Percentiles rank a stretch among this genome's conserved stretches.
Conservation (phyloP, 2,113 vertebrate genomes). For the Lipotes vexillifer region DNA sequence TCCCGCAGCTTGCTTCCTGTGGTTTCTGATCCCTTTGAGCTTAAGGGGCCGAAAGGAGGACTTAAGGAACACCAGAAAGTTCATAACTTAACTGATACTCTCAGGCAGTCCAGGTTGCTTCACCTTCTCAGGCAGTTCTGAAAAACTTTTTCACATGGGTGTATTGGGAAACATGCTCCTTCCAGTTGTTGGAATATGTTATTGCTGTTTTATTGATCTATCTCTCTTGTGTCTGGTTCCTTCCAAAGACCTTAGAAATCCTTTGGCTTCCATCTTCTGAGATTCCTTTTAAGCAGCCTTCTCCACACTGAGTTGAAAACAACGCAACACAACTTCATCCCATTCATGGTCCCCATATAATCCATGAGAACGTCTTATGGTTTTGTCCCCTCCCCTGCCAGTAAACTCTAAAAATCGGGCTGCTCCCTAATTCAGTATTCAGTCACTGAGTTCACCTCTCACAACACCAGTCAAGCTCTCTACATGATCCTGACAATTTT, state of each 20-base stretch:
- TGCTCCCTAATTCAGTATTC: not conserved
- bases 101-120: not conserved
- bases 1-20: not conserved
- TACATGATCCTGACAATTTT: not conserved
- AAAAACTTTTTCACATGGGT: not conserved
- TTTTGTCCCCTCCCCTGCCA: not conserved
- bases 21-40: not conserved
- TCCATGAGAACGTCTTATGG: not conserved
- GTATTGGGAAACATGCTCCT: not conserved
- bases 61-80: not conserved
- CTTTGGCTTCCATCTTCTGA: not conserved
- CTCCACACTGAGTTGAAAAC: not conserved
- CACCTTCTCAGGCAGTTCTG: not conserved
- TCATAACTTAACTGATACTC: not conserved
- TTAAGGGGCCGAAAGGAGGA: not conserved
- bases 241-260: not conserved
- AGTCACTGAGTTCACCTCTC: not conserved
- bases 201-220: not conserved
- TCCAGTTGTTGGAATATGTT: not conserved
- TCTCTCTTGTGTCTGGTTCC: not conserved
- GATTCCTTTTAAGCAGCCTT: not conserved
- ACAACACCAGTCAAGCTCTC: not conserved
- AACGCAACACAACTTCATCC: not conserved
- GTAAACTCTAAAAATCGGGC: not conserved
- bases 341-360: not conserved